Base-by-base conservation (phyloP, 1,140 invertebrate species). In the Wasmannia auropunctata region DNA sequence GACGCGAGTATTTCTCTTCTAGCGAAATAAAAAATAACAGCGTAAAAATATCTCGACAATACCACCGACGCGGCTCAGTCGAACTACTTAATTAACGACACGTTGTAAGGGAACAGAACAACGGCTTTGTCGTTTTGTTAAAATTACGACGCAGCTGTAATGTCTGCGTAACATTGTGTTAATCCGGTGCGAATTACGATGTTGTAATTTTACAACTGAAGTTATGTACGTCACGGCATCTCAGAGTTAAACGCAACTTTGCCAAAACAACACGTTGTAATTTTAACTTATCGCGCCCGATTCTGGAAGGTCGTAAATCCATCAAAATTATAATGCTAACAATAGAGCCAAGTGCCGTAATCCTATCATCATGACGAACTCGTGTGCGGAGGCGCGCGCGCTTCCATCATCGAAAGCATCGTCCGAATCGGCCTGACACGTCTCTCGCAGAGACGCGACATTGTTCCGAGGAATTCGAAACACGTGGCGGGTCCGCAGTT, bases 391-490 rank as follows among this genome's bases (percentile, higher is more conserved):
- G 34, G 25, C 60, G 62, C 37, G 62, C 37, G 60, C 37, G 72
- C 28, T 54, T 65, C 83, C 37, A 85, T 79, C 74, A 65, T 79
- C 63, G 63, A 46, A n/a, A 31, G 19, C 56, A 28, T 86, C 34
- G 25, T 31, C 16, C 22, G 79, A 4, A 60, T 43, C 51, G 34
- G 11, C 5, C 11, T 7, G 34, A 70, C 65, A 69, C 16, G 65
- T n/a, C 14, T 81, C 25, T 43, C 25, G 77, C 51, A 56, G 51
- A 37, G 19, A 89, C 76, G 28, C 79, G 69, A 88, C 87, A 91
- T 91, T 92, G 88, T 90, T 89, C 86, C 86, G 74, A 80, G 89
- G 86, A 92, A 92, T 91, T 92, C 88, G 87, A 85, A 87, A 80
- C 67, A 67, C 72, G 91, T 89, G 87, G 69, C 86, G 58, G 10